Evolutionary conservation across 2,888 invertebrate species (phyloP), one percentile per base, ranked within the genome.

Genomic region (Euzophera pinguis): DNA sequence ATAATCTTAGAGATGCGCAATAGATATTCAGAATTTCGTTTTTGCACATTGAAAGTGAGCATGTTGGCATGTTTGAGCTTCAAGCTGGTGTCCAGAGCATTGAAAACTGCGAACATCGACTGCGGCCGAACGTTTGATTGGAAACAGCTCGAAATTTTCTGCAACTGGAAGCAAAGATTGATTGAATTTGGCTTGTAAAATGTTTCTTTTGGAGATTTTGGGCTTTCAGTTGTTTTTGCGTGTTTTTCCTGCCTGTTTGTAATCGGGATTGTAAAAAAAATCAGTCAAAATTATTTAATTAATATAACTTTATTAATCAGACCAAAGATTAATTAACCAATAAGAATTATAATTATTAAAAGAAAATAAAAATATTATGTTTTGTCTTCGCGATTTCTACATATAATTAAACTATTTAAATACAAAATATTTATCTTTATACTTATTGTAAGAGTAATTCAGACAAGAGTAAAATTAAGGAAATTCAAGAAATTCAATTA

Each of bases 51-150:
- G 50, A 61, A 70, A 0, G 71, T 63, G 10, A 67, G 14, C 52
- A 75, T 67, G 53, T 70, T 76, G 22, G 59, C 64, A 45, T 73
- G 64, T 54, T 75, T 75, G 27, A 73, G 64, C 63, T 72, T 75
- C 43, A 79, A 61, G 57, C 76, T 72, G 1, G 56, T 67, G 61
- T 80, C 80, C 45, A 79, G 58, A 29, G 73, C 63, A 42, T 63
- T 75, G 52, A 80, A 73, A 32, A 73, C 57, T 17, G 66, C 61
- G 47, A 65, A 56, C 52, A 75, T 45, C 17, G 64, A 55, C 57
- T 67, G 71, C 12, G 67, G 61, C 50, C 58, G 54, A 16, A 61
- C 47, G 54, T 62, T 63, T 37, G 47, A 37, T 42, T 52, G 53
- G 52, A 47, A 27, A 16, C 54, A 53, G 3, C 50, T 53, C 42